Percentiles rank a stretch among this genome's conserved stretches.
These are phyloP conservation scores for Aplysia californica DNA, from an alignment of 1,140 invertebrate genomes.

Conservation along the genomic window DNA sequence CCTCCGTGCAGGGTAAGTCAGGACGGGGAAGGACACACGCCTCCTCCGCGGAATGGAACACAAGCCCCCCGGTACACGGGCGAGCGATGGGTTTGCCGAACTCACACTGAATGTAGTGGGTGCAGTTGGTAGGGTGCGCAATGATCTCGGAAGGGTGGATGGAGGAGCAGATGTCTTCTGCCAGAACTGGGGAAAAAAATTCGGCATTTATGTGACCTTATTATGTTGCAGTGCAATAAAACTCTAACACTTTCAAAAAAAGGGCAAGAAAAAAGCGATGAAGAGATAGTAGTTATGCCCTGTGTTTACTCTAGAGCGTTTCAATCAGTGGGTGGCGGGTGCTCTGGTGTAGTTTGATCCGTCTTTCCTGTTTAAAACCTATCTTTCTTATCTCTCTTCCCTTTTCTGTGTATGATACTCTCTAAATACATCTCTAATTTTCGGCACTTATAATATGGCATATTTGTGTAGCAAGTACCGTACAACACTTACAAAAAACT, in stretches of 20 bases:
- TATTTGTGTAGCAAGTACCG: too few species aligned
- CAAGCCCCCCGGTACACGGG: slow-evolving; percentile 13
- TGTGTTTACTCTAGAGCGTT: background rate
- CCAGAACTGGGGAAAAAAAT: background rate
- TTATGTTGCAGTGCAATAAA: background rate
- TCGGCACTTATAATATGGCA: too few species aligned
- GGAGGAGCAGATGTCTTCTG: background rate
- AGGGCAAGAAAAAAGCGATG: background rate
- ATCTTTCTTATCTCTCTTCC: too few species aligned
- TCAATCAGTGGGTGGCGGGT: background rate
- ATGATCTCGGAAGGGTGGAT: background rate
- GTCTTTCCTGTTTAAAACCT: too few species aligned
- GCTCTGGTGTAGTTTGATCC: too few species aligned
- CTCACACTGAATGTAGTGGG: slow-evolving; percentile 21
- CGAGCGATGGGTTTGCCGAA: background rate
- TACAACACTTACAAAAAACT: too few species aligned
- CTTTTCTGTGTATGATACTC: too few species aligned
- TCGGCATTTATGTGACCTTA: background rate
- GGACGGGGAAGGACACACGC: background rate
- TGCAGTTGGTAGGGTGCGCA: slow-evolving; percentile 15
- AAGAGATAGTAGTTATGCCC: background rate
- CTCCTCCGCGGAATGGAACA: background rate
- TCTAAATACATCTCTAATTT: too few species aligned
- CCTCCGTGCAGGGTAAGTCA: background rate
- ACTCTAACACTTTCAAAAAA: background rate